Evolutionary conservation across 1,140 invertebrate species (phyloP).

Genomic region (Drosophila navojoa): DNA sequence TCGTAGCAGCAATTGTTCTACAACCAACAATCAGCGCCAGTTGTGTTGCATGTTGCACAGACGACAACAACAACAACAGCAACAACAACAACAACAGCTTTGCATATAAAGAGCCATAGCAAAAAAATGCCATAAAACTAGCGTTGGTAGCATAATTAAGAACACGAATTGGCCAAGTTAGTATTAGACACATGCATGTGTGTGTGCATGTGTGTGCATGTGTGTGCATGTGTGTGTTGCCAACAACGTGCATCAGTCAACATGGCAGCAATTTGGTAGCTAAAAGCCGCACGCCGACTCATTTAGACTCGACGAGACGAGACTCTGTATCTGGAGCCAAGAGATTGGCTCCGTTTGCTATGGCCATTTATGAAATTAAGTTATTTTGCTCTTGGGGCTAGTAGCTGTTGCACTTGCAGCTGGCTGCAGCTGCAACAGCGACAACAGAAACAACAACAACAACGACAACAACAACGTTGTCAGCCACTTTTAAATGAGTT

Average conservation of each 20-base stretch:
- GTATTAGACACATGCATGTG: constrained; percentile 35
- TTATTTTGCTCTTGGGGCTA: constrained; percentile 82
- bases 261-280: constrained; percentile 66
- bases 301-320: constrained; percentile 40
- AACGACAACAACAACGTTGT: constrained; percentile 40
- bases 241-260: constrained; percentile 72
- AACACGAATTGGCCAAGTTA: constrained; percentile 77
- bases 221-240: background rate
- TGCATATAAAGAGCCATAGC: constrained; percentile 33
- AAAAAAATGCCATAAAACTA: constrained; percentile 29
- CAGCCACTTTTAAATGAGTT: constrained; percentile 76
- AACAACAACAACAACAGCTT: constrained; percentile 31
- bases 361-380: constrained; percentile 84
- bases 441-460: constrained; percentile 27
- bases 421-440: constrained; percentile 43
- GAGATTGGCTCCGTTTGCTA: constrained; percentile 27
- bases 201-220: no score
- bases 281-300: constrained; percentile 44
- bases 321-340: constrained; percentile 13
- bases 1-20: constrained; percentile 30
- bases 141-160: constrained; percentile 70
- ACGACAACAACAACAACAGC: constrained; percentile 24
- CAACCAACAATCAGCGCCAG: constrained; percentile 55
- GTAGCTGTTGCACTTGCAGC: constrained; percentile 44
- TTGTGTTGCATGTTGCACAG: constrained; percentile 57